Evolutionary conservation across 2,888 invertebrate genomes (phyloP), one percentile per base, ranked within the genome.

Genomic region (Prenolepis imparis): DNA sequence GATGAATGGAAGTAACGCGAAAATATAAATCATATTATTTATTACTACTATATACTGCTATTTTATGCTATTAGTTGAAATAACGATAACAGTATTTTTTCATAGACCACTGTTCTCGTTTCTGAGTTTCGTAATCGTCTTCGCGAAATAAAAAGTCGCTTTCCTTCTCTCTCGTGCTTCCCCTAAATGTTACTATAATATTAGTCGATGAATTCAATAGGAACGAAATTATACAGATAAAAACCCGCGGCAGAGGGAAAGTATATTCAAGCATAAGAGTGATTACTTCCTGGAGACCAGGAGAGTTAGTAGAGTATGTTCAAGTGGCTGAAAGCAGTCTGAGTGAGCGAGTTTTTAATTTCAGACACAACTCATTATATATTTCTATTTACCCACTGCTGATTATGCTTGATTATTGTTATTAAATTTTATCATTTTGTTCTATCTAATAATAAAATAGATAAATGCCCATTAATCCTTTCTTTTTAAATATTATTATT

Each of bases 191-290:
- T 78, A 72, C 57, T 64, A 70, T 72, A 59, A 78, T 78, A 78
- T 72, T 68, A 68, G 68, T 15, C 78, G 57, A 59, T 72, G 78
- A 59, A 59, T 32, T 55, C 72, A 24, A 59, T 5, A 18, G 72
- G 9, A 70, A 59, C 18, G n/a, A 59, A 78, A 78, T 78, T 72
- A 72, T 36, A 52, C 24, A 21, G 12, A 72, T 78, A 78, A 78
- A 78, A 78, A 72, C 78, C 32, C 32, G 15, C 67, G 77, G 39
- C 44, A 41, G 32, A 72, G 78, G 57, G 78, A 78, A 78, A 78
- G 78, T 78, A 78, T 59, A 72, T 78, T 59, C 78, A 72, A 59
- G 70, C 78, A 11, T 70, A 44, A 44, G 78, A 78, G 24, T 59
- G 59, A 78, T 72, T 44, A 39, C 78, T 78, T 78, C 78, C 78